Percentiles rank a stretch among this genome's conserved stretches.
Evolutionary conservation across 2,113 vertebrate species (phyloP).

Genomic region (Catharus minimus): DNA sequence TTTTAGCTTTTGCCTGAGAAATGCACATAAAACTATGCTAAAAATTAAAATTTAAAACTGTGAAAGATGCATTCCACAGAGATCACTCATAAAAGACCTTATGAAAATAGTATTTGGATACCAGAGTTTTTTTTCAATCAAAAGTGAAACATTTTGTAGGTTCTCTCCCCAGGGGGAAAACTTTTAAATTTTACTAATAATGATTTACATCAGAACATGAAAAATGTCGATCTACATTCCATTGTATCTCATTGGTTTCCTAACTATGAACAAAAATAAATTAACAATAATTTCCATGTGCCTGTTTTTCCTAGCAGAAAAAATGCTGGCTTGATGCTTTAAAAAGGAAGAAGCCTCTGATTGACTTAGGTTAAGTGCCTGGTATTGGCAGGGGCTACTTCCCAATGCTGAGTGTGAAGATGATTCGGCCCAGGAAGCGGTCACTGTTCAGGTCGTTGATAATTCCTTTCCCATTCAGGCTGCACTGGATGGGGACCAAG

Average conservation of each 20-base stretch:
- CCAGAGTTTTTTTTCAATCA: neutral
- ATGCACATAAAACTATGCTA: neutral
- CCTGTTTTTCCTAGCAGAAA: slow-evolving; percentile 44
- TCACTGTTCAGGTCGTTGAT: slow-evolving; percentile 86
- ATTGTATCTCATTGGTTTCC: neutral
- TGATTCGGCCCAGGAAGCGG: slow-evolving; percentile 89
- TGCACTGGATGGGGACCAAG: slow-evolving; percentile 85
- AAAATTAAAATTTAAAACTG: neutral
- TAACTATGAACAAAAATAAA: slow-evolving; percentile 51
- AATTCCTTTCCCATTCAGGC: slow-evolving; percentile 89
- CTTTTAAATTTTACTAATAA: neutral
- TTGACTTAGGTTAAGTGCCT: slow-evolving; percentile 13
- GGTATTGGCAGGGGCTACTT: slow-evolving; percentile 64
- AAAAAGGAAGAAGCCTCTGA: slow-evolving; percentile 39
- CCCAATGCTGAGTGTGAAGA: slow-evolving; percentile 87
- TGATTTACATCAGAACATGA: neutral
- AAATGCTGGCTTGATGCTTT: slow-evolving; percentile 26
- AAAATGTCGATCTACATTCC: neutral
- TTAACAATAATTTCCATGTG: slow-evolving; percentile 20
- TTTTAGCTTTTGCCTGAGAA: slow-evolving; percentile 9
- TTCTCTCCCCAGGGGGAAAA: neutral
- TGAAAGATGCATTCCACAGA: neutral
- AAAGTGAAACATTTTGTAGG: neutral
- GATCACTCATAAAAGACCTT: neutral
- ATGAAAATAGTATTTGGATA: neutral